Evolutionary conservation across 2,113 vertebrate species (phyloP), one percentile per base, ranked within the genome.

Genomic region (Rhea pennata): DNA sequence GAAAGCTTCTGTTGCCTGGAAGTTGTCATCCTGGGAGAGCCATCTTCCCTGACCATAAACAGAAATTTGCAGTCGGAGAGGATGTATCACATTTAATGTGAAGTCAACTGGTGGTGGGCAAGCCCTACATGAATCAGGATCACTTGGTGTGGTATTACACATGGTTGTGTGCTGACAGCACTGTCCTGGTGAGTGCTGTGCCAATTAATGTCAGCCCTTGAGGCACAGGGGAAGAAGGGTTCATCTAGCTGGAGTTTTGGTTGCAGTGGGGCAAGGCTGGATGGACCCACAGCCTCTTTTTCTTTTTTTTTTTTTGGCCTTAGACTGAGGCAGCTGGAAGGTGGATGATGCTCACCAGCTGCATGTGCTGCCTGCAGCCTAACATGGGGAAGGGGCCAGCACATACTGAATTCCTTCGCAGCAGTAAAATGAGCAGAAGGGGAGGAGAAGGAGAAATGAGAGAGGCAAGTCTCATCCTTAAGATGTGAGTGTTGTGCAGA

Each of bases 1-100:
- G 40, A 80, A 87, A 53, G 42, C 33, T 66, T 21, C 31, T 23
- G 33, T 11, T 88, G 23, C 46, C 36, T 71, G 74, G n/a, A 29
- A 24, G 61, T 8, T 62, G 13, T 5, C 33, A 7, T 71, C 31
- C 61, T 76, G 59, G 31, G 70, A 78, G 36, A 78, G 33, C 50
- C 59, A 10, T 1, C 0, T 90, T 77, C 65, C 61, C 23, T 72
- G 33, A 51, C 12, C 0, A 0, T n/a, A 80, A 85, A 54, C 23
- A 67, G 59, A 66, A 67, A 23, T n/a, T 64, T 88, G 50, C 50
- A 40, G 29, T 74, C 10, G 2, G 33, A 65, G 67, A 20, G 74
- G 71, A 15, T 54, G 54, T 90, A 64, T 40, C 53, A 62, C 1
- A 0, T 1, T 20, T 3, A 36, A 3, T 1, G 1, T 9, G 70